Base-by-base conservation (phyloP, 1,140 invertebrate genomes). In the Drosophila subpulchrella region DNA sequence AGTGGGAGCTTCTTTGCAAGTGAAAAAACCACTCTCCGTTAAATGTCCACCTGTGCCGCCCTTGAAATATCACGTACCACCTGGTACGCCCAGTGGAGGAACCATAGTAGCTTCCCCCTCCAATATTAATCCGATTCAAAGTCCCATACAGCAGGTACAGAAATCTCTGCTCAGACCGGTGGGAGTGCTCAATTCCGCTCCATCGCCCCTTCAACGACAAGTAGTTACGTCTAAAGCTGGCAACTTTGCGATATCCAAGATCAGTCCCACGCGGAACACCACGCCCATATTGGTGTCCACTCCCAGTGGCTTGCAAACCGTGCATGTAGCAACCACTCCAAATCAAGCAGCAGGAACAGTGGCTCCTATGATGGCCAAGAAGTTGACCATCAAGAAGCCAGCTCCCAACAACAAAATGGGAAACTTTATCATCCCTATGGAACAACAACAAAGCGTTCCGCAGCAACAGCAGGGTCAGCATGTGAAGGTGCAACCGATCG, bases 271-370 rank as follows among this genome's bases (percentile, higher is more conserved):
- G 1, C 77, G 77, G n/a, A 77, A 75, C 30, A 80, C 85, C 3
- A 92, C 91, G 6, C 90, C 91, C 6, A 91, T 92, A n/a, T 58
- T 92, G 53, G 90, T 92, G 15, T 91, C 91, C 4, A 92, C 91
- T 13, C 86, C 91, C 11, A 81, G 42, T 39, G 91, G 91, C 24
- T 32, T 92, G 34, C 91, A 92, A 57, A 92, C 91, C 3, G 90
- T 92, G 4, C 91, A 92, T 78, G 84, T 92, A n/a, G 83, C 91
- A 34, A 75, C 90, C 5, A 91, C 81, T 36, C 78, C 85, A n/a
- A 81, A 30, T 11, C 65, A 46, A 55, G 6, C 51, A 44, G 70
- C 39, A 39, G 70, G 46, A 4, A 51, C 76, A 4, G 7, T 57
- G 6, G 1, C 56, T 10, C n/a, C 62, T 3, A 61, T 17, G 24